Percentiles rank a stretch among this genome's conserved stretches.
Conservation (phyloP, 2,797 vertebrate genomes). For the Ictinia mississippiensis region DNA sequence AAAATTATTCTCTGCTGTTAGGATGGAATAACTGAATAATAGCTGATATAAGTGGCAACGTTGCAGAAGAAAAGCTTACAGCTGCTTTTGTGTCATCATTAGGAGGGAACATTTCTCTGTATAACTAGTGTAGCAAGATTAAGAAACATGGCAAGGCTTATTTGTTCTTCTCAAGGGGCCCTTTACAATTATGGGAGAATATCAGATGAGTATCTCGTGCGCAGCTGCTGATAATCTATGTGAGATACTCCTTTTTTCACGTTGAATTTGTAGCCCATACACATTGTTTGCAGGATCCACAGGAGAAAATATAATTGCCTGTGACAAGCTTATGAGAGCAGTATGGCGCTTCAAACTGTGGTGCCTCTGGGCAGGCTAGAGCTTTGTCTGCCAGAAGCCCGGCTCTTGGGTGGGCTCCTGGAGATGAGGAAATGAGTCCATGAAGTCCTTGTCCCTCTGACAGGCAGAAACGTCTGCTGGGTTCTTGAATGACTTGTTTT, state of each 20-base stretch:
- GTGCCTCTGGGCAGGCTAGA: background rate
- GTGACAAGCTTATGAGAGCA: background rate
- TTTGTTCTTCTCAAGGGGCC: slow-evolving; percentile 50
- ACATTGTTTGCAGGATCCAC: background rate
- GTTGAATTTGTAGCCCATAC: background rate
- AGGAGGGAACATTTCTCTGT: slow-evolving; percentile 1
- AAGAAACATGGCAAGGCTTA: slow-evolving; percentile 49
- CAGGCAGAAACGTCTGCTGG: background rate
- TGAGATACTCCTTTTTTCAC: background rate
- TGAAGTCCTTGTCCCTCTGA: background rate
- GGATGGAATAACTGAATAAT: slow-evolving; percentile 63
- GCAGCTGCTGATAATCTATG: background rate
- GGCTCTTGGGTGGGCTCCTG: background rate
- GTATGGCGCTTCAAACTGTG: background rate
- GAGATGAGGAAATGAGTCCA: background rate
- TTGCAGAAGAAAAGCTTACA: slow-evolving; percentile 60
- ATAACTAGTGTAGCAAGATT: slow-evolving; percentile 50
- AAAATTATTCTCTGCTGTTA: slow-evolving; percentile 40
- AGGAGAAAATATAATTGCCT: background rate
- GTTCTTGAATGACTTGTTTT: background rate
- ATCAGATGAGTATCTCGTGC: background rate
- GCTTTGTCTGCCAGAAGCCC: background rate
- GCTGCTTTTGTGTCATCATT: slow-evolving; percentile 69
- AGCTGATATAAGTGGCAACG: slow-evolving; percentile 39
- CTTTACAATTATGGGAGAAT: slow-evolving; percentile 42